Percentiles rank a stretch among this genome's conserved stretches.
Conservation (phyloP, 2,888 invertebrate species). For the Yponomeuta cagnagella region DNA sequence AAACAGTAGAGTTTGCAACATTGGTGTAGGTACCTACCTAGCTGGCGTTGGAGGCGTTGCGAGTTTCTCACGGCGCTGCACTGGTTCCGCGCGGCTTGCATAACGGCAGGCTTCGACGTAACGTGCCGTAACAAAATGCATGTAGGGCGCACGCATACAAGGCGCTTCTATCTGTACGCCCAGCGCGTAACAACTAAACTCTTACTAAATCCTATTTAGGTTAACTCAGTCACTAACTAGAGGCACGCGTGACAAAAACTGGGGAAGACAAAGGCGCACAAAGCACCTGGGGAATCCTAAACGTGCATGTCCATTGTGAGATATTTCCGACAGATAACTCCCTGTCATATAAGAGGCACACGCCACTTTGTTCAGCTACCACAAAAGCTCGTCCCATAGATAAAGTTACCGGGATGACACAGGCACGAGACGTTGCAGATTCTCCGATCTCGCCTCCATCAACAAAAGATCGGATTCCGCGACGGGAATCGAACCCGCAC, state of each 20-base stretch:
- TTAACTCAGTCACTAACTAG: background rate
- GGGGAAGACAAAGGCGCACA: background rate
- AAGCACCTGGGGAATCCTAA: background rate
- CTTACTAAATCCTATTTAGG: slow-evolving; percentile 14
- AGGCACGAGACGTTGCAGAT: slow-evolving; percentile 64
- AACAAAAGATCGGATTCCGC: slow-evolving; percentile 67
- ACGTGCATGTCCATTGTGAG: background rate
- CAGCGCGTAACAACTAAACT: slow-evolving; percentile 4
- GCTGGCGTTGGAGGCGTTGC: slow-evolving; percentile 31
- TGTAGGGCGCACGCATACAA: slow-evolving; percentile 58
- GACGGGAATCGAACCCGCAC: slow-evolving; percentile 46
- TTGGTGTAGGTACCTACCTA: no score
- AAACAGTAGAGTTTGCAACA: no score
- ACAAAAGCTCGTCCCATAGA: slow-evolving; percentile 49
- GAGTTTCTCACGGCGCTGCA: slow-evolving; percentile 52
- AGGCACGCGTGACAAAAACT: slow-evolving; percentile 10
- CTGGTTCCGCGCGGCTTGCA: slow-evolving; percentile 59
- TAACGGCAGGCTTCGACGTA: slow-evolving; percentile 58
- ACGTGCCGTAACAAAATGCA: slow-evolving; percentile 67
- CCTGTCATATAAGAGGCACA: slow-evolving; percentile 33
- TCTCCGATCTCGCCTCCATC: slow-evolving; percentile 60
- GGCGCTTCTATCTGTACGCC: slow-evolving; percentile 1
- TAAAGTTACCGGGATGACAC: slow-evolving; percentile 55
- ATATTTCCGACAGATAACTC: background rate
- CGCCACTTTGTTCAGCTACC: slow-evolving; percentile 52